Base-by-base conservation (phyloP, 2,888 invertebrate species). In the Zeuzera pyrina region DNA sequence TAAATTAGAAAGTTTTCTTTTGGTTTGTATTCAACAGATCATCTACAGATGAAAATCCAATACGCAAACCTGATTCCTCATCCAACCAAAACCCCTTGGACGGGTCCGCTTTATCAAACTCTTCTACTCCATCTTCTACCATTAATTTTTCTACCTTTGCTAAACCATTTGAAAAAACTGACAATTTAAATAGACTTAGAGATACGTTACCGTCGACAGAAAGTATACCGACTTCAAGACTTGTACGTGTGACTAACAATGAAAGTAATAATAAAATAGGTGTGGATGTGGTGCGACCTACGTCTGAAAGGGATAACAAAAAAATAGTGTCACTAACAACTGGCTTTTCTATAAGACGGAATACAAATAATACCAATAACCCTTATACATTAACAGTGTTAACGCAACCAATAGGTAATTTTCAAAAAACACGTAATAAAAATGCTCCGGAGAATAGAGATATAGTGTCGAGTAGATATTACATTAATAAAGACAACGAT, bases 11-110 rank as follows among this genome's bases (percentile, higher is more conserved):
- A 68, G 56, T 47, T 62, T 67, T 73, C 62, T 78, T 77, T 68
- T 78, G 74, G 76, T 83, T 83, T 84, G 58, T 83, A 79, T 83
- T 84, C 77, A 74, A 83, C 84, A 85, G 84, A 85, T 85, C 77
- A 71, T 73, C 84, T 58, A 72, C 79, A 64, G 78, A 79, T 72
- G 79, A 81, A 71, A 83, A 57, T 68, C 71, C 69, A 53, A 67
- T 53, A 52, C 67, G 55, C 39, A 57, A 54, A 47, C 63, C 78
- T 44, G 57, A 60, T 51, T 57, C 73, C 63, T 56, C 83, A 42
- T 73, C 55, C 70, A 70, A 25, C 65, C 68, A 77, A 57, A 79
- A 77, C 47, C 83, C 84, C 51, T 50, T 53, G 63, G 49, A 71
- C 48, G 61, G 61, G 38, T 51, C 66, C 41, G 60, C 57, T 54